Base-by-base conservation (phyloP, 2,113 vertebrate genomes). In the Cebus imitator region DNA sequence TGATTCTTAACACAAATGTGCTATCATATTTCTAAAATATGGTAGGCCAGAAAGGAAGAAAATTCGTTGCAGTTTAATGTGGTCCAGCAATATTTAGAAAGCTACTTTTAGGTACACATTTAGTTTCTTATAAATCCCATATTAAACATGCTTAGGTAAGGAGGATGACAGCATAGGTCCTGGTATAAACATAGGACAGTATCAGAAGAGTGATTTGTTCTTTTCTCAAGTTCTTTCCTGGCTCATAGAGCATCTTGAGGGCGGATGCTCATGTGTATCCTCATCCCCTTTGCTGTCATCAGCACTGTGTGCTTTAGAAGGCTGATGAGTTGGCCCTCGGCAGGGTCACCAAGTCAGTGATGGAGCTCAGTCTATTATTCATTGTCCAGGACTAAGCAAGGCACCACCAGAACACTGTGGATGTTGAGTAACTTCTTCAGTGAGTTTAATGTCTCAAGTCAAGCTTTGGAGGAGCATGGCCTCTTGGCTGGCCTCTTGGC, bases 291-390 rank as follows among this genome's bases (percentile, higher is more conserved):
- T n/a, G 25, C 61, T 73, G 32, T 2, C 57, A 37, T 20, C 27
- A 75, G 37, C 23, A 45, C 23, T 45, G 12, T 75, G 52, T 13
- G 27, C 1, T 40, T 52, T 5, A 16, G 72, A 52, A 61, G 6
- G 13, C 37, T 82, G 68, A n/a, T 12, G 2, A 21, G 9, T 13
- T 14, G 52, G 64, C 25, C 10, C 72, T 43, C 45, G 58, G 27
- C 3, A 43, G 35, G 0, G 52, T 43, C 66, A 11, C 37, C 17
- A 21, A 73, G 37, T 52, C 35, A 6, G 6, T 2, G 10, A 10
- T 7, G 9, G 18, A 14, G 3, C 8, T 20, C 0, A 0, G 25
- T 21, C 9, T 72, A 8, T 21, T 20, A 30, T 2, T 5, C 14
- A 25, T n/a, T 3, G 8, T 17, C 45, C 2, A 6, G 8, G 1